Evolutionary conservation across 30 jellyfish, hydroid and myxozoan genomes (phyloP).

Genomic region (Hydra vulgaris): DNA sequence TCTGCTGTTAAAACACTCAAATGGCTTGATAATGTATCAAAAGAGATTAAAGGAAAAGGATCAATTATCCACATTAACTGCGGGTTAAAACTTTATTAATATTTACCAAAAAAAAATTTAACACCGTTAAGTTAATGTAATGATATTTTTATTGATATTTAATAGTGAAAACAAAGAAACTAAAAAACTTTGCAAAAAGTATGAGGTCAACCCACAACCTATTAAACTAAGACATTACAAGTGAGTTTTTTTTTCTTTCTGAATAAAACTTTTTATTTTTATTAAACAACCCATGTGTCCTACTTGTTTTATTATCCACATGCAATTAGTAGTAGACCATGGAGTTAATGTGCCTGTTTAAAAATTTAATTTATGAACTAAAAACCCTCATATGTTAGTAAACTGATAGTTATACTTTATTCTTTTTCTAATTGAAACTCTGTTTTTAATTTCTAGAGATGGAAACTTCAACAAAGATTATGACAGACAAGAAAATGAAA

Average conservation of each 20-base stretch:
- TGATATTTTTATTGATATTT: background rate
- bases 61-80: conserved; percentile 63
- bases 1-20: conserved; percentile 58
- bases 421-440: background rate
- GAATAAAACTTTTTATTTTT: background rate
- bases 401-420: too few relatives aligned
- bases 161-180: conserved; percentile 74
- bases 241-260: conserved; percentile 33
- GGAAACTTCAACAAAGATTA: conserved; percentile 75
- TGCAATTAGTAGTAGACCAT: too few relatives aligned
- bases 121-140: too few relatives aligned
- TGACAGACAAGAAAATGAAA: conserved; percentile 69
- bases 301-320: too few relatives aligned
- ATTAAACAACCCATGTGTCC: background rate
- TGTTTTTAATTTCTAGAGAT: conserved; percentile 45
- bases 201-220: conserved; percentile 67
- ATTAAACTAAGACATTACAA: conserved; percentile 65
- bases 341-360: too few relatives aligned
- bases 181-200: conserved; percentile 76
- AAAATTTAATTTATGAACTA: too few relatives aligned
- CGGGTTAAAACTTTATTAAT: conserved; percentile 42
- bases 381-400: too few relatives aligned
- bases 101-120: too few relatives aligned
- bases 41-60: conserved; percentile 87
- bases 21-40: conserved; percentile 83